These are phyloP conservation scores for Nomada ruficornis DNA, from an alignment of 2,888 invertebrate genomes.

Conservation along the genomic window DNA sequence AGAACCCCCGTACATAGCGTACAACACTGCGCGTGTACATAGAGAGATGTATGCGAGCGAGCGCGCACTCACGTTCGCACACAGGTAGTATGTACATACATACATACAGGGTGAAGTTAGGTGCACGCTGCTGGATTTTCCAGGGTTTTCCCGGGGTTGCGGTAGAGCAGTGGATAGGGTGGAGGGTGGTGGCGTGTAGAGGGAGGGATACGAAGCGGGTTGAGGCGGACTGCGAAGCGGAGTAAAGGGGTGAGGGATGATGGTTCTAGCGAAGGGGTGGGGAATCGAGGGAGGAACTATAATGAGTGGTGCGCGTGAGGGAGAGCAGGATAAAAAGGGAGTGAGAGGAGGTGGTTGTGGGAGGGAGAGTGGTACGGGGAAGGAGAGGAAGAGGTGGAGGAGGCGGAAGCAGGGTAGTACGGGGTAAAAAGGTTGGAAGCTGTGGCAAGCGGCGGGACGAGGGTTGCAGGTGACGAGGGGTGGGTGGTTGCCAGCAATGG, in stretches of 20 bases:
- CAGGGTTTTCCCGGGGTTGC: constrained; percentile 83
- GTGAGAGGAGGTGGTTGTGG: constrained; percentile 39
- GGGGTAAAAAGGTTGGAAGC: constrained; percentile 81
- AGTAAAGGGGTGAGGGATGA: constrained; percentile 50
- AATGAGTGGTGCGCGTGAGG: constrained; percentile 78
- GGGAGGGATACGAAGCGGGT: constrained; percentile 53
- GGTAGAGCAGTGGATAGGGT: constrained; percentile 76
- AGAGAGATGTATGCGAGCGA: constrained; percentile 66
- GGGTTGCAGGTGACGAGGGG: constrained; percentile 20
- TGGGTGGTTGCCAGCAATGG: constrained; percentile 64
- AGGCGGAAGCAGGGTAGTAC: constrained; percentile 70
- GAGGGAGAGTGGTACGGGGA: constrained; percentile 18
- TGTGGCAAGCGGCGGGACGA: constrained; percentile 72
- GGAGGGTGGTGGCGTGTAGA: constrained; percentile 72
- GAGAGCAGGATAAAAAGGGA: constrained; percentile 70
- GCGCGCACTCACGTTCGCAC: constrained; percentile 56
- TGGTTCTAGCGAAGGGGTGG: constrained; percentile 42
- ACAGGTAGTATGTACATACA: constrained; percentile 27
- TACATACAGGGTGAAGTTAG: constrained; percentile 75
- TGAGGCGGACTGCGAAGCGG: constrained; percentile 57
- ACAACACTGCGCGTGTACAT: not conserved
- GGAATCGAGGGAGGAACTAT: constrained; percentile 72
- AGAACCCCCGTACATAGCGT: not conserved
- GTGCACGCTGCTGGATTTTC: constrained; percentile 81
- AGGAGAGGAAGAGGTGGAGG: constrained; percentile 42